Percentiles rank a stretch among this genome's conserved stretches.
Evolutionary conservation across 2,797 vertebrate genomes (phyloP).

Genomic region (Parotocinclus haroldoi): DNA sequence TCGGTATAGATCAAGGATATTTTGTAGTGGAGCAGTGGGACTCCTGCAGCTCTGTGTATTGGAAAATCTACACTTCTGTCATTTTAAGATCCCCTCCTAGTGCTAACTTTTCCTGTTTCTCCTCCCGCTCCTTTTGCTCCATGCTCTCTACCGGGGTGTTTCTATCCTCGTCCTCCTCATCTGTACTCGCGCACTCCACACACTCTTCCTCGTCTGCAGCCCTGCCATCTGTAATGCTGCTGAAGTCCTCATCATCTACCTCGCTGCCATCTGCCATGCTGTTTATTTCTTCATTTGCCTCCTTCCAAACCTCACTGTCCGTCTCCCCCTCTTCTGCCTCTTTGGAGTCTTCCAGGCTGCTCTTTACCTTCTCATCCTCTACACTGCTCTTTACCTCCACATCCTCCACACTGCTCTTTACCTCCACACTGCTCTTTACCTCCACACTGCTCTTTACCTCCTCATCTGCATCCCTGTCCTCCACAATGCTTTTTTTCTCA

Average conservation of each 20-base stretch:
- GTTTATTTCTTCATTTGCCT: background rate
- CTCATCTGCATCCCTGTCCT: background rate
- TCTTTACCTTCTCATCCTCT: background rate
- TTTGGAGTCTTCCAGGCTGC: background rate
- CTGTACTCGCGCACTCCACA: background rate
- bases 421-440: background rate
- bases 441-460: background rate
- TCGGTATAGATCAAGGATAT: too few species aligned
- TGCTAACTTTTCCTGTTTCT: background rate
- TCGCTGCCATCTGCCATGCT: too few species aligned
- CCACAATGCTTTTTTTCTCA: background rate
- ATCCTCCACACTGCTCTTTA: background rate
- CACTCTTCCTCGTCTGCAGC: background rate
- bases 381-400: background rate
- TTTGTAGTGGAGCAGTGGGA: background rate
- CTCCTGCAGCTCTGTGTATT: too few species aligned
- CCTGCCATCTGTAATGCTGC: too few species aligned
- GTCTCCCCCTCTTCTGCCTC: background rate
- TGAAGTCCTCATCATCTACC: too few species aligned
- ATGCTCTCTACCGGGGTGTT: background rate
- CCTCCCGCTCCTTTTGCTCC: background rate
- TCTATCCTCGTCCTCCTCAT: background rate
- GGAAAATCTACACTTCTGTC: too few species aligned
- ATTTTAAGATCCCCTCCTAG: background rate
- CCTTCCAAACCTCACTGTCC: constrained; percentile 5